These are phyloP conservation scores for Cydia splendana DNA, from an alignment of 1,140 invertebrate genomes.

Conservation along the genomic window DNA sequence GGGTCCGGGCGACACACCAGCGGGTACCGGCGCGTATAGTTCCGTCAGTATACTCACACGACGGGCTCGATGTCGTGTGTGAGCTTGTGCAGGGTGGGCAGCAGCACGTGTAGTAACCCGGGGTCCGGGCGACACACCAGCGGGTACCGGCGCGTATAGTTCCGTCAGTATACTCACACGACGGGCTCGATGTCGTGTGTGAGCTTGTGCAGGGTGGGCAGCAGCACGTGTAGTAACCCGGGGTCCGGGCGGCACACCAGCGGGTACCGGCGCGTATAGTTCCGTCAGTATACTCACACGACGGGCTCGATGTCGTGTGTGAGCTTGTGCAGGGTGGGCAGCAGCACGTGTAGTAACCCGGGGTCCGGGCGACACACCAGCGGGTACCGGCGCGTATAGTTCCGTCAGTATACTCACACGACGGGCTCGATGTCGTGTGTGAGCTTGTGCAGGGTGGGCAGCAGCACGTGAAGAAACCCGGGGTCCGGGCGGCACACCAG, in stretches of 20 bases:
- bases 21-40: slow-evolving; percentile 49
- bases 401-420: slow-evolving; percentile 48
- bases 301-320: slow-evolving; percentile 53
- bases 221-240: slow-evolving; percentile 54
- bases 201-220: slow-evolving; percentile 57
- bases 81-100: slow-evolving; percentile 57
- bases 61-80: slow-evolving; percentile 53
- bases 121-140: slow-evolving; percentile 59
- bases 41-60: slow-evolving; percentile 48
- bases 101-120: slow-evolving; percentile 54
- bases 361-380: slow-evolving; percentile 59
- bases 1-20: slow-evolving; percentile 59
- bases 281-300: slow-evolving; percentile 48
- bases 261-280: slow-evolving; percentile 49
- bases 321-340: slow-evolving; percentile 57
- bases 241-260: slow-evolving; percentile 59
- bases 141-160: slow-evolving; percentile 49
- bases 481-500: slow-evolving; percentile 59
- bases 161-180: slow-evolving; percentile 48
- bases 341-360: slow-evolving; percentile 54
- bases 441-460: slow-evolving; percentile 57
- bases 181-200: slow-evolving; percentile 53
- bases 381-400: slow-evolving; percentile 49
- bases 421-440: slow-evolving; percentile 53
- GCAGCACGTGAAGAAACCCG: slow-evolving; percentile 55